These are phyloP conservation scores for Pelvicachromis taeniatus DNA, from an alignment of 2,113 vertebrate genomes.

Conservation along the genomic window DNA sequence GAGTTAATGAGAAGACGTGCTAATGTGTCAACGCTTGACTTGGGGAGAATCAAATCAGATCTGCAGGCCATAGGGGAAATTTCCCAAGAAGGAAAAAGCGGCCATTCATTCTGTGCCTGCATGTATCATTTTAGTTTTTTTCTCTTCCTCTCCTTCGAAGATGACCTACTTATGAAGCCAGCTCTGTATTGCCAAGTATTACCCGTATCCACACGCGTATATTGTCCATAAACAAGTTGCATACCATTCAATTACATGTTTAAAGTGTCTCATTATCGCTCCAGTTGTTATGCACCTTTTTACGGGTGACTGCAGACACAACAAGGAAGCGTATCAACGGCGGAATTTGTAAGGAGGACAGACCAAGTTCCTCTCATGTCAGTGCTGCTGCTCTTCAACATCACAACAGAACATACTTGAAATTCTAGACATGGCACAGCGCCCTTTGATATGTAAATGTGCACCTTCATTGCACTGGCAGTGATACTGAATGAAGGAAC, in stretches of 20 bases:
- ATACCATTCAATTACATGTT: conserved; percentile 4
- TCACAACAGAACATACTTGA: conserved; percentile 72
- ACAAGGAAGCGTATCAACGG: conserved; percentile 49
- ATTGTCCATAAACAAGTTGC: background rate
- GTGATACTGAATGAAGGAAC: conserved; percentile 56
- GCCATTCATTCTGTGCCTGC: conserved; percentile 8
- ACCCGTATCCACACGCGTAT: background rate
- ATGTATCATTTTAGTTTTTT: conserved; percentile 1
- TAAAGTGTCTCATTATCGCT: conserved; percentile 35
- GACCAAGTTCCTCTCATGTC: conserved; percentile 62
- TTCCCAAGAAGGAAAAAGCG: conserved; percentile 21
- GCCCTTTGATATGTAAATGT: conserved; percentile 79
- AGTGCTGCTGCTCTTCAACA: conserved; percentile 66
- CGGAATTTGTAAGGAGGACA: conserved; percentile 58
- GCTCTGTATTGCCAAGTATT: background rate
- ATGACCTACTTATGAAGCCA: conserved; percentile 55
- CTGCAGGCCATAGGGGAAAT: conserved; percentile 51
- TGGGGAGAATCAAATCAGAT: conserved; percentile 62
- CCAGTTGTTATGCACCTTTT: background rate
- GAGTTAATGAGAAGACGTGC: conserved; percentile 62
- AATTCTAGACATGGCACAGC: conserved; percentile 65
- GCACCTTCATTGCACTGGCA: conserved; percentile 73
- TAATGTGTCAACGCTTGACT: conserved; percentile 64
- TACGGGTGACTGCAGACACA: conserved; percentile 14
- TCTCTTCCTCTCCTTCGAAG: background rate